Percentiles rank a stretch among this genome's conserved stretches.
These are phyloP conservation scores for Heliocidaris tuberculata DNA, from an alignment of 35 echinoderm and acorn worm genomes.

Conservation along the genomic window DNA sequence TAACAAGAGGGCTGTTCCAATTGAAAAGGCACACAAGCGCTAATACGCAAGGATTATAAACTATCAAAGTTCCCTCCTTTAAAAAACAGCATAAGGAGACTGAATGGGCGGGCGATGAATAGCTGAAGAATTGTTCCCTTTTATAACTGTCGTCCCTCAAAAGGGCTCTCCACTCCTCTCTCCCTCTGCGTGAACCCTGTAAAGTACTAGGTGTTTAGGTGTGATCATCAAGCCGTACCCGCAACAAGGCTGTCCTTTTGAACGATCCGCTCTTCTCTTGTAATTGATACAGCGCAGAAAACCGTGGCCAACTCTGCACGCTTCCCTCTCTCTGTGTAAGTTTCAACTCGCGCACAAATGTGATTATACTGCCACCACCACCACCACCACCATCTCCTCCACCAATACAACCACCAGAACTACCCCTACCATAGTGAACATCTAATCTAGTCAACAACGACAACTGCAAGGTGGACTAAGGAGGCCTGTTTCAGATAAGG, in stretches of 20 bases:
- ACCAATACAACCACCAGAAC: background rate
- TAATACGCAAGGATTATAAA: slow-evolving; percentile 18
- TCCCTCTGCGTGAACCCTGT: background rate
- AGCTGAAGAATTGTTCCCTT: background rate
- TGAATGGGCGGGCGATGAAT: slow-evolving; percentile 27
- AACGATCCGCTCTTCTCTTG: background rate
- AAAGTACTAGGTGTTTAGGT: background rate
- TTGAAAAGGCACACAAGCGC: slow-evolving; percentile 1
- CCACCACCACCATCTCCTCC: no score
- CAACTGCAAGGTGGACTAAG: background rate
- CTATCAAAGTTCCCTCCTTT: background rate
- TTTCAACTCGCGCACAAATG: background rate
- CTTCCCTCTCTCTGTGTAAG: background rate
- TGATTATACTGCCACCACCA: background rate
- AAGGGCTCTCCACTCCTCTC: background rate
- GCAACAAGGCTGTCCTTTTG: slow-evolving; percentile 15
- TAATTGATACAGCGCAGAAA: slow-evolving; percentile 11
- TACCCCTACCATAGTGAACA: background rate
- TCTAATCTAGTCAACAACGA: background rate
- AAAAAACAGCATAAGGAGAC: background rate
- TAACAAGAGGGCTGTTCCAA: background rate
- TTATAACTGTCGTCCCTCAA: slow-evolving; percentile 28
- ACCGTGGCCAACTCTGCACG: background rate
- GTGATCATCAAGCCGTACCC: background rate
- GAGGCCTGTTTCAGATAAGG: background rate